Conservation (phyloP, 1,140 invertebrate genomes). For the Brachionus paranguensis region DNA sequence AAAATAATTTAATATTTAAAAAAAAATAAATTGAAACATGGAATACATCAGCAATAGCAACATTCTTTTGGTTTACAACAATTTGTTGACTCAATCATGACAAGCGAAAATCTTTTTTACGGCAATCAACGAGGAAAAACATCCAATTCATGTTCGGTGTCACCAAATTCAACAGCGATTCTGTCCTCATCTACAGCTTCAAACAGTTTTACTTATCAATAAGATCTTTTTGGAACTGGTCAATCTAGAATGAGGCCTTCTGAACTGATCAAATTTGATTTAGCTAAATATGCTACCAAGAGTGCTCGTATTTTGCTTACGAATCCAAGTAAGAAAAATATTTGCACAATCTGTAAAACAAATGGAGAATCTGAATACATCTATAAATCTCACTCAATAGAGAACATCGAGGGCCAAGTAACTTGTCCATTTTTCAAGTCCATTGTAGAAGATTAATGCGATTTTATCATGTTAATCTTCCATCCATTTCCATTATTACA, state of each 20-base stretch:
- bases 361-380: constrained; percentile 63
- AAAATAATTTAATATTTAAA: background rate
- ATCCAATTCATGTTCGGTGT: background rate
- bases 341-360: constrained; percentile 69
- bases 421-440: too few species aligned
- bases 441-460: too few species aligned
- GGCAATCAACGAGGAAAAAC: too few species aligned
- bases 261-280: background rate
- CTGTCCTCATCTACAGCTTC: background rate
- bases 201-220: background rate
- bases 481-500: too few species aligned
- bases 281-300: background rate
- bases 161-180: background rate
- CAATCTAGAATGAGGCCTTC: background rate
- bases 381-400: constrained; percentile 63
- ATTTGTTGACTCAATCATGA: background rate
- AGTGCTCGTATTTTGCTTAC: background rate
- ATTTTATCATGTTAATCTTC: too few species aligned
- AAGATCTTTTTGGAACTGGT: background rate
- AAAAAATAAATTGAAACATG: background rate
- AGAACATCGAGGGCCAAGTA: constrained; percentile 62
- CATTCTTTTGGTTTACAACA: background rate
- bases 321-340: background rate
- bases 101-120: background rate
- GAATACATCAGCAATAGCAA: background rate